Percentiles rank a stretch among this genome's conserved stretches.
Evolutionary conservation across 1,140 invertebrate species (phyloP).

Genomic region (Danaus melanippus): DNA sequence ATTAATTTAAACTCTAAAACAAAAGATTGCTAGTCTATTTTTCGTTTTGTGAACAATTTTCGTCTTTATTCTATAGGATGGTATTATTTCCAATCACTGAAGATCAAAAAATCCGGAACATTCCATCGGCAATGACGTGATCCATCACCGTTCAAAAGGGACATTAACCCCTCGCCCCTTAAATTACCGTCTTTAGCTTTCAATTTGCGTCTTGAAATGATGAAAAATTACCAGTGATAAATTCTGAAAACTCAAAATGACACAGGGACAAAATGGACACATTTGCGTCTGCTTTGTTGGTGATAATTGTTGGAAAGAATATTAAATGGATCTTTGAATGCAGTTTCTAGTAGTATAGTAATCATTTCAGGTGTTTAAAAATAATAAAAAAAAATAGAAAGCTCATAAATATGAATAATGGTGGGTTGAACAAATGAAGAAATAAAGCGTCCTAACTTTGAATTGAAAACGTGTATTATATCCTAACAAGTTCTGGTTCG

Average conservation of each 20-base stretch:
- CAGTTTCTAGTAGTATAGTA: too few relatives aligned
- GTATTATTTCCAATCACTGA: constrained; percentile 17
- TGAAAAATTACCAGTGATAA: constrained; percentile 43
- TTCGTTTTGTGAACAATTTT: too few relatives aligned
- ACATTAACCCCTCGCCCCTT: constrained; percentile 57
- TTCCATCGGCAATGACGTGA: constrained; percentile 44
- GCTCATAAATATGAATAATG: constrained; percentile 14
- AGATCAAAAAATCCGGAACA: constrained; percentile 24
- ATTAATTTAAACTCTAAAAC: too few relatives aligned
- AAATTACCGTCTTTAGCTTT: constrained; percentile 67
- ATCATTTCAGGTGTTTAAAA: too few relatives aligned
- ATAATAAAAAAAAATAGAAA: too few relatives aligned
- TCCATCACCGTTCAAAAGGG: constrained; percentile 52
- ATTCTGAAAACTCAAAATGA: constrained; percentile 32
- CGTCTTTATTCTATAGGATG: constrained; percentile 7
- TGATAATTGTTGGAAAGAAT: too few relatives aligned
- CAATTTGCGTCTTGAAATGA: constrained; percentile 57
- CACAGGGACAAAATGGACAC: constrained; percentile 20
- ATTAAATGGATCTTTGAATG: too few relatives aligned
- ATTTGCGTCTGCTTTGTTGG: background rate
- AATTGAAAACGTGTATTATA: too few relatives aligned
- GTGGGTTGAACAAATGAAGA: background rate
- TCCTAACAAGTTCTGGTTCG: too few relatives aligned
- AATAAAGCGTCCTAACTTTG: too few relatives aligned
- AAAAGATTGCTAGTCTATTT: too few relatives aligned